A percentile compares a stretch with the other conserved stretches of the same genome.
Conservation (phyloP, 2,797 vertebrate genomes). For the Nothura maculosa region DNA sequence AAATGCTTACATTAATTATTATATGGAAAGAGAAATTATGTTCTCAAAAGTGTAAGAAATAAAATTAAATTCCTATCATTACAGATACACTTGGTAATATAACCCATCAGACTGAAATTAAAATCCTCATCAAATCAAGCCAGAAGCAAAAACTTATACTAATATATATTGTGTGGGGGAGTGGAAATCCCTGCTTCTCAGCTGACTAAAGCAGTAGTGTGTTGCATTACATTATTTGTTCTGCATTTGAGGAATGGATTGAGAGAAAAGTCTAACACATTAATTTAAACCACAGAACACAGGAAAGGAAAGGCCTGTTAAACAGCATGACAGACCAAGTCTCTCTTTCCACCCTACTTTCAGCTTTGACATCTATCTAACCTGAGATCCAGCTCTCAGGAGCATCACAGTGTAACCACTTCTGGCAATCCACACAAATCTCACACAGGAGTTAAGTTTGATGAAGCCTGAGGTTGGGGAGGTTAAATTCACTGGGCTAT, state of each 20-base stretch:
- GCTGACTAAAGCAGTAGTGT: background rate
- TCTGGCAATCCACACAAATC: background rate
- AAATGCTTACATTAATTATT: background rate
- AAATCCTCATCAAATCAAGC: background rate
- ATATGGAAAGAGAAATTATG: background rate
- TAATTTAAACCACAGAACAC: background rate
- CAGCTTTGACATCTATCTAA: background rate
- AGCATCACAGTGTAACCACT: rapidly evolving
- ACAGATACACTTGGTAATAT: background rate
- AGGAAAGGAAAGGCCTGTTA: background rate
- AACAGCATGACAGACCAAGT: background rate
- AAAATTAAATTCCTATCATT: background rate
- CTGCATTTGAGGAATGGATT: background rate
- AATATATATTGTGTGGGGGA: rapidly evolving
- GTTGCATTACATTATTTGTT: background rate
- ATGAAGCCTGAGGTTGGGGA: background rate
- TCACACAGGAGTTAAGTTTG: background rate
- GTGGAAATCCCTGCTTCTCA: background rate
- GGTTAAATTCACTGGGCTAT: background rate
- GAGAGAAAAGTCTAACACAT: background rate
- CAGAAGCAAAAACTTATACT: background rate
- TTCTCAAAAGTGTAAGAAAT: background rate
- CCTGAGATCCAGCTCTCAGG: background rate
- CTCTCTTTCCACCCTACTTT: background rate
- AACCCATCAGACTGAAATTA: background rate